phyloP scores from a whole-genome alignment of 2,113 vertebrate genomes.

The Mustela lutreola region DNA sequence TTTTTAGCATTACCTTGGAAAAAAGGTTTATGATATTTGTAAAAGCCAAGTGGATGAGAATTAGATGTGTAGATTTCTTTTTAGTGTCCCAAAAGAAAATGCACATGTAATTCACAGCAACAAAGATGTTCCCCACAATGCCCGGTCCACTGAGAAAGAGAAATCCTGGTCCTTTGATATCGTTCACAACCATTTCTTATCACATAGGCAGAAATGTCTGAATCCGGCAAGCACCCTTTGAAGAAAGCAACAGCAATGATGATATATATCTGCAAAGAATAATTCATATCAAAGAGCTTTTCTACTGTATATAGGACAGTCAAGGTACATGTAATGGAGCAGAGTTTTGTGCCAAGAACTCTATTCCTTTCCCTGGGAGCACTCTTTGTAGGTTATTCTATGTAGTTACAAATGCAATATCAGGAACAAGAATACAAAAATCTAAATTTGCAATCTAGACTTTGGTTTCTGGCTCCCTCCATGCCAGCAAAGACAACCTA shows the following conservation, averaged over 20 bases:
- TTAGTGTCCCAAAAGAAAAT: background rate
- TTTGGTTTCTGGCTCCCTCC: background rate
- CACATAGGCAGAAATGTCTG: background rate
- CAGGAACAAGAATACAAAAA: background rate
- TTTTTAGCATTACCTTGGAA: background rate
- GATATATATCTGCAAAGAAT: background rate
- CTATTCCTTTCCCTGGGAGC: background rate
- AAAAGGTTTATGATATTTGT: background rate
- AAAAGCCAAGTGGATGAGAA: conserved; percentile 15
- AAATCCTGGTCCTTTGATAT: background rate
- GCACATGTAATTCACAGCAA: background rate
- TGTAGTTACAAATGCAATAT: background rate
- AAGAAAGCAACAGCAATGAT: background rate
- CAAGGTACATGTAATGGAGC: too few species aligned
- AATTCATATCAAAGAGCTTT: background rate
- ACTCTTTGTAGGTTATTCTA: background rate
- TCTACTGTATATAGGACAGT: too few species aligned
- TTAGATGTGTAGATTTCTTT: background rate
- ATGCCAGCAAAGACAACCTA: background rate
- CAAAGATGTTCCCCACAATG: background rate
- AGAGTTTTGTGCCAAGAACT: background rate
- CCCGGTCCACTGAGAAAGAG: background rate
- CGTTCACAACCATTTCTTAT: background rate
- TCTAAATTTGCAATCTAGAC: background rate
- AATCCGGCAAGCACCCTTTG: background rate